These are phyloP conservation scores for Mormyrus lacerda DNA, from an alignment of 2,113 vertebrate species.

Conservation along the genomic window DNA sequence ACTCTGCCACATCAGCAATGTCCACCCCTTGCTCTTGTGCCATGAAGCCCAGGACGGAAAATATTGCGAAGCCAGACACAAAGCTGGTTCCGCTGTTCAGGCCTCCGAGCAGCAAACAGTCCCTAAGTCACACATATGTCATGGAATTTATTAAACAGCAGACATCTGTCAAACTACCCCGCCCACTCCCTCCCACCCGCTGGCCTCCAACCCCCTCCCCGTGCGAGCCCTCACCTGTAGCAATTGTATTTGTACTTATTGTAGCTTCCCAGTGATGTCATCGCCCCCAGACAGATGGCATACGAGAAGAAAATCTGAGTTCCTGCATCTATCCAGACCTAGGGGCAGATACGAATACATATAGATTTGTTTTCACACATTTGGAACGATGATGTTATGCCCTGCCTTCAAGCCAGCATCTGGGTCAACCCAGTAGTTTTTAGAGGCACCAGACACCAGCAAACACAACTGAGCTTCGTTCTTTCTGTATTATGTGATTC, in stretches of 20 bases:
- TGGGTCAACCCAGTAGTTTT: neutral
- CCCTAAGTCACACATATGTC: constrained; percentile 99
- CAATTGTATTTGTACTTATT: constrained; percentile 99
- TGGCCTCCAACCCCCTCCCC: constrained; percentile 32
- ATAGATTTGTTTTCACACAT: neutral
- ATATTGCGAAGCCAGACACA: constrained; percentile 99
- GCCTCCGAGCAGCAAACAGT: constrained; percentile 99
- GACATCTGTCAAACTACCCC: constrained; percentile 39
- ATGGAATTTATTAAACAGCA: constrained; percentile 95
- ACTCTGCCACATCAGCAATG: constrained; percentile 99
- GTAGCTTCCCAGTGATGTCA: constrained; percentile 98
- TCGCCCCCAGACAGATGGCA: constrained; percentile 96
- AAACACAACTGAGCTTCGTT: neutral
- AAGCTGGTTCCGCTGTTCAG: constrained; percentile 99
- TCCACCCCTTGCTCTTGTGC: constrained; percentile 98
- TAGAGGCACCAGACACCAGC: neutral
- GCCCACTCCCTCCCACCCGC: neutral
- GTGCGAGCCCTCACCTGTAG: constrained; percentile 81
- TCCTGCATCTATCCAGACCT: constrained; percentile 98
- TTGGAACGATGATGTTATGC: neutral
- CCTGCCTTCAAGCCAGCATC: neutral
- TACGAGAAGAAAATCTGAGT: constrained; percentile 99
- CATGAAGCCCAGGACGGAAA: constrained; percentile 99
- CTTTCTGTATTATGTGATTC: neutral
- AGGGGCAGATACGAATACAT: constrained; percentile 13